Percentiles rank a stretch among this genome's conserved stretches.
Evolutionary conservation across 2,888 invertebrate species (phyloP).

Genomic region (Sisyra terminalis): DNA sequence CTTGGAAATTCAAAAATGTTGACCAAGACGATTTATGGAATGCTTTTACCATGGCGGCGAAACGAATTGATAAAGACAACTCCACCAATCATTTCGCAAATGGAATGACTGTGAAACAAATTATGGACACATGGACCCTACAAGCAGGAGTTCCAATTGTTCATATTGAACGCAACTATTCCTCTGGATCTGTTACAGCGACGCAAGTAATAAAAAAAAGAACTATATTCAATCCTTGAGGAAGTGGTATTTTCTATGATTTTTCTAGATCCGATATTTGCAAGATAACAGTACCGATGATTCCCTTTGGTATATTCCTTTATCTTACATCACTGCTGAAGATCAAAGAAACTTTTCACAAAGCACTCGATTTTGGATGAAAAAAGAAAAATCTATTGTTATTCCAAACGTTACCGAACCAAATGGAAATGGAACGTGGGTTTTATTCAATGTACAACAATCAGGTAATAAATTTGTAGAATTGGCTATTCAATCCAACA

Average conservation of each 20-base stretch:
- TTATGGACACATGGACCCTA: slow-evolving; percentile 58
- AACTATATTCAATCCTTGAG: background rate
- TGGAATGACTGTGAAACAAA: slow-evolving; percentile 32
- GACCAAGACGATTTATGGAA: slow-evolving; percentile 45
- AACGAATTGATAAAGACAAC: slow-evolving; percentile 12
- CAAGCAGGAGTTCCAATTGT: slow-evolving; percentile 55
- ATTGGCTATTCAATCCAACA: too few species aligned
- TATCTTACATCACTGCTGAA: slow-evolving; percentile 28
- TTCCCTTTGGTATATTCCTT: slow-evolving; percentile 39
- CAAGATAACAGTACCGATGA: slow-evolving; percentile 9
- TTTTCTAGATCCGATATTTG: background rate
- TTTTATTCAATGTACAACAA: slow-evolving; percentile 44
- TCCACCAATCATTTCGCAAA: slow-evolving; percentile 21
- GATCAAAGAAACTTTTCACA: too few species aligned
- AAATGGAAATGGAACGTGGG: slow-evolving; percentile 25
- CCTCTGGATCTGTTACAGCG: slow-evolving; percentile 26
- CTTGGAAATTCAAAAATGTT: slow-evolving; percentile 28
- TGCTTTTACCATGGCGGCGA: slow-evolving; percentile 29
- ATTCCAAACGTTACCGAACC: slow-evolving; percentile 18
- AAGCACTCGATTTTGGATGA: too few species aligned
- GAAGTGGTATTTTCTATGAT: background rate
- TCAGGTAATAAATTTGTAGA: slow-evolving; percentile 36
- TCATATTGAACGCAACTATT: slow-evolving; percentile 36
- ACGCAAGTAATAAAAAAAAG: slow-evolving; percentile 26
- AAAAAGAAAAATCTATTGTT: slow-evolving; percentile 14